These are phyloP conservation scores for Therioaphis trifolii DNA, from an alignment of 2,888 invertebrate species.

Conservation along the genomic window DNA sequence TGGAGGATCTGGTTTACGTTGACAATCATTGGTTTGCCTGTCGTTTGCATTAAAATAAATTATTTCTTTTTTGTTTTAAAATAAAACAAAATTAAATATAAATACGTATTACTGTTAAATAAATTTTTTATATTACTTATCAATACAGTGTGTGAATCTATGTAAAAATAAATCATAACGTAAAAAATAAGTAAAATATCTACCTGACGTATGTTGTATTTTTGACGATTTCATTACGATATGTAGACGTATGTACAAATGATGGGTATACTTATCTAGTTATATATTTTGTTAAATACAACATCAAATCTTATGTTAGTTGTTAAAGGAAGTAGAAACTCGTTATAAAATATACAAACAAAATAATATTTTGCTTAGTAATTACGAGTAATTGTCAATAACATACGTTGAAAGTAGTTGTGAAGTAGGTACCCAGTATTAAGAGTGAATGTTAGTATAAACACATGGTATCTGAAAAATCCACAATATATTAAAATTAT, in stretches of 20 bases:
- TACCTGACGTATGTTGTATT: neutral
- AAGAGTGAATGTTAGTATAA: no score
- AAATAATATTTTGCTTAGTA: neutral
- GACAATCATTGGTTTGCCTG: no score
- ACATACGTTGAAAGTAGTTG: neutral
- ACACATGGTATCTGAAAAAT: no score
- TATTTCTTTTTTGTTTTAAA: no score
- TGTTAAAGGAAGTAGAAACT: no score
- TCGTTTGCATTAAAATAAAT: no score
- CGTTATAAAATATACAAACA: neutral
- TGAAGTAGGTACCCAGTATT: neutral
- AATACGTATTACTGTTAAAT: neutral
- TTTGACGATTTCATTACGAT: neutral
- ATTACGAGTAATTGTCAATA: constrained; percentile 12
- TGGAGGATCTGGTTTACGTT: no score
- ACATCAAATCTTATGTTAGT: neutral
- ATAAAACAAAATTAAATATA: neutral
- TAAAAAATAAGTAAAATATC: neutral
- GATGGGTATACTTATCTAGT: neutral
- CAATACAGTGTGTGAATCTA: no score
- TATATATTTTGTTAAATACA: neutral
- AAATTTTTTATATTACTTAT: no score
- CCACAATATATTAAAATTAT: no score
- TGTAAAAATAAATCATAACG: no score
- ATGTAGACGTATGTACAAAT: no score